Evolutionary conservation across 53 echinoderm and acorn worm species (phyloP), one percentile per base, ranked within the genome.

Genomic region (Arbacia lixula): DNA sequence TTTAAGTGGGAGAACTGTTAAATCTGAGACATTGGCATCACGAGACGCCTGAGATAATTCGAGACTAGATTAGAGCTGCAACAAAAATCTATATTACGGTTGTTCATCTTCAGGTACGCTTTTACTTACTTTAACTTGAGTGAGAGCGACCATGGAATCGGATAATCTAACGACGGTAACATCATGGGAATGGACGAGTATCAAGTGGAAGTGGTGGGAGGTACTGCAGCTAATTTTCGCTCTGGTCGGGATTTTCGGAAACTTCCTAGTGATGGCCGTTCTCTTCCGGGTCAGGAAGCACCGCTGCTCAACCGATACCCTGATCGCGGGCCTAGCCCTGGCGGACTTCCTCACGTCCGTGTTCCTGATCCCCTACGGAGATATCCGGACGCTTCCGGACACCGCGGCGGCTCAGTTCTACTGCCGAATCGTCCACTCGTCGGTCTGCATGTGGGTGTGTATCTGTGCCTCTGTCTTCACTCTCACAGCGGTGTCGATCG

Each of bases 271-370:
- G 36, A 87, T 93, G 32, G 53, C 76, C 4, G 90, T 90, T 2
- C 43, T 81, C 1, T 32, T 81, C 0, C 64, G 64, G 27, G 53
- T 30, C 2, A 52, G 26, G 12, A 33, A 55, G 12, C 57, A 49
- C 5, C 52, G 31, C 24, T 66, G 66, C 39, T 50, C 77, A 6
- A 88, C 88, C 88, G 88, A 92, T 71, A 53, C 79, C 3, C 68
- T 90, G 25, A 90, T 93, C 62, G 93, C 88, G 34, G 50, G 60
- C 22, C 54, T 93, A 31, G 93, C 93, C 19, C 35, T 84, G 20
- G 90, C 93, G 32, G 93, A 93, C 41, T 85, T 93, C 10, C 36
- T 90, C 2, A 90, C 93, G 19, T 93, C 90, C 5, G 37, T 90
- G 12, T 76, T 84, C 32, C 68, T 87, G 27, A 82, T 93, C 32